These are phyloP conservation scores for Lagria hirta DNA, from an alignment of 2,888 invertebrate genomes.

Conservation along the genomic window DNA sequence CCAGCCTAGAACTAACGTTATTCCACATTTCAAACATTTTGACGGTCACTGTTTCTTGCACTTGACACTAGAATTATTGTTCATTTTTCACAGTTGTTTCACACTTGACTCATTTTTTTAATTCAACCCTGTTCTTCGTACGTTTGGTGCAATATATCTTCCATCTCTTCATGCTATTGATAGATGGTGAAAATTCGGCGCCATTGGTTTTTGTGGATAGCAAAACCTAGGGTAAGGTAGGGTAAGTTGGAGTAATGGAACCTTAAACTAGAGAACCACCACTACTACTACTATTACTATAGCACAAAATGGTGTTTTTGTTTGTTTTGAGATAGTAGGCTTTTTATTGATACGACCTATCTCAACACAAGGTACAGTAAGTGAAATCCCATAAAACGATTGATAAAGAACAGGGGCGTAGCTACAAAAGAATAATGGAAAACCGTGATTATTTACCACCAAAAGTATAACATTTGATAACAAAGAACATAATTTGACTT, in stretches of 20 bases:
- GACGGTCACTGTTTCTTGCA: constrained; percentile 25
- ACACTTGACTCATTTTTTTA: too few relatives aligned
- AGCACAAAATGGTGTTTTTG: constrained; percentile 12
- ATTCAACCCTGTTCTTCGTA: constrained; percentile 52
- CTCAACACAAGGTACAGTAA: constrained; percentile 21
- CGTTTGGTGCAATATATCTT: constrained; percentile 53
- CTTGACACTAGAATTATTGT: constrained; percentile 14
- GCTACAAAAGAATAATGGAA: too few relatives aligned
- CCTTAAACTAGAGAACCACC: too few relatives aligned
- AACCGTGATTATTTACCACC: too few relatives aligned
- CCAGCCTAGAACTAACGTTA: constrained; percentile 74
- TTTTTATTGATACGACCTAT: constrained; percentile 28
- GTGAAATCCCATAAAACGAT: not conserved
- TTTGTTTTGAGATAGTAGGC: constrained; percentile 23
- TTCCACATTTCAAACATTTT: constrained; percentile 85
- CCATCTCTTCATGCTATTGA: constrained; percentile 54
- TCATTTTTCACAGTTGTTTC: too few relatives aligned
- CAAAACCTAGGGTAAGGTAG: too few relatives aligned
- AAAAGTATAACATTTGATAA: too few relatives aligned
- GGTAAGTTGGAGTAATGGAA: too few relatives aligned
- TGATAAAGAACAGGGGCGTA: too few relatives aligned
- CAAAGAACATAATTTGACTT: too few relatives aligned
- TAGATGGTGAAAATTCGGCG: constrained; percentile 21
- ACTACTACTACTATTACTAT: constrained; percentile 10
- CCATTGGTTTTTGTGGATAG: too few relatives aligned